Conservation (phyloP, 1,140 invertebrate genomes). For the Chironomus striatipennis region DNA sequence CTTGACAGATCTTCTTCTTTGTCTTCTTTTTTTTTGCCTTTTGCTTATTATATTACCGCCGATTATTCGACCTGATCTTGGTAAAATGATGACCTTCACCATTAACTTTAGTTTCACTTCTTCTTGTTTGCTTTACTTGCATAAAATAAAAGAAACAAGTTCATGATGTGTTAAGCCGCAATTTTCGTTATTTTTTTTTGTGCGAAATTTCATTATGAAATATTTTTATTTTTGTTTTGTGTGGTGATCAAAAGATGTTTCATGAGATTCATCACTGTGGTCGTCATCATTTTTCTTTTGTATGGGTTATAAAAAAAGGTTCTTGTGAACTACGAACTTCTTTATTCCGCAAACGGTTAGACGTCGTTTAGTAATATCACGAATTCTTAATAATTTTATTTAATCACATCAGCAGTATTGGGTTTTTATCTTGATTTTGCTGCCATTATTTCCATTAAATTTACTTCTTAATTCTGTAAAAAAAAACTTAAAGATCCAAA, state of each 20-base stretch:
- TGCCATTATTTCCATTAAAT: too few species aligned
- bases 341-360: neutral
- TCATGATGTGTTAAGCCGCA: neutral
- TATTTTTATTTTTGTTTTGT: neutral
- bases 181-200: neutral
- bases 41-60: neutral
- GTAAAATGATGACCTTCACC: conserved; percentile 7
- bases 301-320: neutral
- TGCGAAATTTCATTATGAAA: neutral
- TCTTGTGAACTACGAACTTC: neutral
- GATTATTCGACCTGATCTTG: neutral
- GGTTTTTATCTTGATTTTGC: neutral
- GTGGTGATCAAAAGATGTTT: too few species aligned
- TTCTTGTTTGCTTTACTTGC: neutral
- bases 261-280: neutral
- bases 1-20: neutral
- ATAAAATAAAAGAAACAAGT: neutral
- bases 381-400: neutral
- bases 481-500: too few species aligned
- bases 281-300: neutral
- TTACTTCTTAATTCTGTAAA: too few species aligned
- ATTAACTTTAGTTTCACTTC: neutral
- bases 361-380: neutral
- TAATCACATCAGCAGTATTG: neutral
- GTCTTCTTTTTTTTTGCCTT: conserved; percentile 1